Conservation (phyloP, 2,888 invertebrate genomes). For the Dascillus cervinus region DNA sequence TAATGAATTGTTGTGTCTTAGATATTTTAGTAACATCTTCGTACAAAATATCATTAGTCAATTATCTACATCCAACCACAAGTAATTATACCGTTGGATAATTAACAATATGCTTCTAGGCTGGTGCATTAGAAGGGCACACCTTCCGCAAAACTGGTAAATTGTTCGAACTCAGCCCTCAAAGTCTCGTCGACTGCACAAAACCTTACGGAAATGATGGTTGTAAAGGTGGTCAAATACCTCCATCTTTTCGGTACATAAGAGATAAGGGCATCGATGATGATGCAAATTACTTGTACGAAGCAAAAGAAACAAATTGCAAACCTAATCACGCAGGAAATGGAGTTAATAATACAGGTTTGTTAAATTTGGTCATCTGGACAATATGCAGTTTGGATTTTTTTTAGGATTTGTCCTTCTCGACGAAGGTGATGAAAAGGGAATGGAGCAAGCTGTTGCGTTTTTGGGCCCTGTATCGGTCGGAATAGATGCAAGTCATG, state of each 20-base stretch:
- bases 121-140: constrained; percentile 45
- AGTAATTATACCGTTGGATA: too few relatives aligned
- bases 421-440: constrained; percentile 49
- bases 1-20: too few relatives aligned
- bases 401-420: constrained; percentile 56
- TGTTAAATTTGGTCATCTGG: too few relatives aligned
- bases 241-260: constrained; percentile 38
- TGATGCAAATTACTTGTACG: constrained; percentile 47
- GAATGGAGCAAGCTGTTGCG: constrained; percentile 63
- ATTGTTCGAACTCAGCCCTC: constrained; percentile 42
- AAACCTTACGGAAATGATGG: constrained; percentile 40
- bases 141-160: constrained; percentile 40
- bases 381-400: constrained; percentile 30
- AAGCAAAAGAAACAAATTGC: too few relatives aligned
- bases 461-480: constrained; percentile 46
- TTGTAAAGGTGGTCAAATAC: constrained; percentile 44
- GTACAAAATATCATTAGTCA: too few relatives aligned
- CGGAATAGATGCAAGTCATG: constrained; percentile 8
- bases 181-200: constrained; percentile 45
- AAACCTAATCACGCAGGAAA: too few relatives aligned
- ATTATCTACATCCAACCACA: too few relatives aligned
- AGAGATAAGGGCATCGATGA: constrained; percentile 45
- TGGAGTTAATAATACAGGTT: too few relatives aligned
- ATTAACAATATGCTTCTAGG: too few relatives aligned
- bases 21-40: too few relatives aligned